These are phyloP conservation scores for Colistium nudipinnis DNA, from an alignment of 2,113 vertebrate species.

Conservation along the genomic window DNA sequence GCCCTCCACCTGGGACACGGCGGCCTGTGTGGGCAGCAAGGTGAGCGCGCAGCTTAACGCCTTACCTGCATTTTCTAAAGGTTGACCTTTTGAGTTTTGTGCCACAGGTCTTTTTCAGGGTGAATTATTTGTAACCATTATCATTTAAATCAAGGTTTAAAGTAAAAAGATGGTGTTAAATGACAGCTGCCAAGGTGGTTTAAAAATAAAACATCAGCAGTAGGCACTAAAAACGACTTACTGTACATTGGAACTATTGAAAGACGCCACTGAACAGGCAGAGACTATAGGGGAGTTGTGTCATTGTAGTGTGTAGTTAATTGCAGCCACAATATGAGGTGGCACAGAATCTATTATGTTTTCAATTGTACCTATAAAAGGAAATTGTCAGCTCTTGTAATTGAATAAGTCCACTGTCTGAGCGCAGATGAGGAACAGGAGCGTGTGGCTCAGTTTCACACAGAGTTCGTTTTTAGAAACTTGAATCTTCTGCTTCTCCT, in stretches of 20 bases:
- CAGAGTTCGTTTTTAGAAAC: neutral
- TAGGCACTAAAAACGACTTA: no score
- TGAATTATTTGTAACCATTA: no score
- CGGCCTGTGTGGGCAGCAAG: slow-evolving; percentile 82
- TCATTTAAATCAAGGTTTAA: no score
- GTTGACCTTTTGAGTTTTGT: no score
- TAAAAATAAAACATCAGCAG: no score
- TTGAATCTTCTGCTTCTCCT: slow-evolving; percentile 18
- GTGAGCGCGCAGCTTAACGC: no score
- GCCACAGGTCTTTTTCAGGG: no score
- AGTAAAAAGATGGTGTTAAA: no score
- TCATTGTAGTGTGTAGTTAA: neutral
- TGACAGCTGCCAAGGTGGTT: no score
- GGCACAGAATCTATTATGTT: neutral
- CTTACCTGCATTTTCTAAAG: no score
- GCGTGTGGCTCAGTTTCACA: accelerated
- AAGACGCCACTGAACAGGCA: neutral
- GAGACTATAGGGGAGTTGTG: neutral
- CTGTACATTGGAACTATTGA: no score
- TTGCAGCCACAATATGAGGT: neutral
- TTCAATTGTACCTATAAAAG: neutral
- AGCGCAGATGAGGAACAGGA: slow-evolving; percentile 11
- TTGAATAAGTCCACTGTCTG: neutral
- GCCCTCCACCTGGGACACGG: slow-evolving; percentile 76
- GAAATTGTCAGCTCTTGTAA: neutral